phyloP scores from a whole-genome alignment of 23 tunicate genomes.

The Botrylloides violaceus region DNA sequence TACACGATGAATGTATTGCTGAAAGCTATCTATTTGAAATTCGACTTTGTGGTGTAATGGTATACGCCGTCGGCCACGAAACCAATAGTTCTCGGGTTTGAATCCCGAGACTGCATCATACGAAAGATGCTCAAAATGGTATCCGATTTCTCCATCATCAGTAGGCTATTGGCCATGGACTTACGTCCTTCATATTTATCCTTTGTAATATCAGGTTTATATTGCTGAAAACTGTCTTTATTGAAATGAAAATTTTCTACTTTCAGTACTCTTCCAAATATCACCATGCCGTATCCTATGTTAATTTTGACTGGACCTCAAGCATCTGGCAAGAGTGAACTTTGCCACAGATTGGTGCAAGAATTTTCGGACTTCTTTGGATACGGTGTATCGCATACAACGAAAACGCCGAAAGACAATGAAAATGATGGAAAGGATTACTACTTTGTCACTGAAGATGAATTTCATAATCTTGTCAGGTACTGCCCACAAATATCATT shows the following conservation, averaged over 20 bases:
- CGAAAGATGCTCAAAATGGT: no score
- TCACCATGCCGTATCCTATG: constrained; percentile 95
- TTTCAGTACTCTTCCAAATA: constrained; percentile 79
- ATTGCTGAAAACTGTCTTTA: no score
- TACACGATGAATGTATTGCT: no score
- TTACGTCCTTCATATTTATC: no score
- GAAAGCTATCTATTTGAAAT: no score
- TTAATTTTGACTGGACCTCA: constrained; percentile 84
- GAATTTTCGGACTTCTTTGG: constrained; percentile 93
- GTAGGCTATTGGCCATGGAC: no score
- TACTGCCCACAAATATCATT: neutral
- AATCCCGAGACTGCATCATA: no score
- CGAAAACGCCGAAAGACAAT: constrained; percentile 45
- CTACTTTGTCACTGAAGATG: constrained; percentile 67
- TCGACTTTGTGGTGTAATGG: no score
- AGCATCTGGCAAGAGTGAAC: constrained; percentile 79
- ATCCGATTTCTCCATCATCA: no score
- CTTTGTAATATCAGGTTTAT: no score
- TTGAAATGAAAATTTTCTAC: neutral
- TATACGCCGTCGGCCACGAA: no score
- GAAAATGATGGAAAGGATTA: constrained; percentile 85
- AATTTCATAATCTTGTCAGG: constrained; percentile 68
- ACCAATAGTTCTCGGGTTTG: no score
- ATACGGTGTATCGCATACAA: constrained; percentile 79
- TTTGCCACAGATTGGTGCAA: constrained; percentile 75